Evolutionary conservation across 2,888 invertebrate genomes (phyloP).

Genomic region (Rhopalosiphum nymphaeae): DNA sequence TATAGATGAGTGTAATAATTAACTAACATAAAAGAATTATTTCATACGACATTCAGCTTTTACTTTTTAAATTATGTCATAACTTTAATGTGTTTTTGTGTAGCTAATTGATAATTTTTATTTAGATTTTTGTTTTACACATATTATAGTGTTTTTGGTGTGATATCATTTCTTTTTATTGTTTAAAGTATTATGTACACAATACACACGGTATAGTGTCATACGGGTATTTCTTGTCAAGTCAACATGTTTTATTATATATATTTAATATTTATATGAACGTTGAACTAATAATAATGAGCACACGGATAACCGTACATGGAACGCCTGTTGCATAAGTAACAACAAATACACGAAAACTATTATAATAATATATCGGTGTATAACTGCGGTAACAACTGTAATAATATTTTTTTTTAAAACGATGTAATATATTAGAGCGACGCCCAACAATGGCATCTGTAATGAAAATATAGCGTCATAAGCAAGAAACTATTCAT

Average conservation of each 20-base stretch:
- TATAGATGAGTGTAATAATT: neutral
- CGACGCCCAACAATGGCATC: slow-evolving; percentile 2
- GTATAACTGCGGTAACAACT: neutral
- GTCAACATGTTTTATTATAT: neutral
- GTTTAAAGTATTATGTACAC: neutral
- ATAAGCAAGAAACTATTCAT: neutral
- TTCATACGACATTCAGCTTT: neutral
- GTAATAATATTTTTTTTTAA: neutral
- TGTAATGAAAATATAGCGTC: neutral
- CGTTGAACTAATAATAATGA: slow-evolving; percentile 2
- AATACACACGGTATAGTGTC: neutral
- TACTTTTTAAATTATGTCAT: neutral
- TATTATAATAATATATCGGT: neutral
- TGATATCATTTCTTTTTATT: neutral
- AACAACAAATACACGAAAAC: neutral
- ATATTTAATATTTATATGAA: neutral
- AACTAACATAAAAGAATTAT: neutral
- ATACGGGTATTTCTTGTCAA: neutral
- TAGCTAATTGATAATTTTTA: neutral
- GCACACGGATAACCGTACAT: neutral
- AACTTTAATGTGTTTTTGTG: neutral
- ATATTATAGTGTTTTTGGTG: neutral
- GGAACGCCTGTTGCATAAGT: neutral
- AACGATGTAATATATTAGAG: neutral
- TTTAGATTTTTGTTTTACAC: neutral